Base-by-base conservation (phyloP, 2,113 vertebrate genomes). In the Sinocyclocheilus grahami region DNA sequence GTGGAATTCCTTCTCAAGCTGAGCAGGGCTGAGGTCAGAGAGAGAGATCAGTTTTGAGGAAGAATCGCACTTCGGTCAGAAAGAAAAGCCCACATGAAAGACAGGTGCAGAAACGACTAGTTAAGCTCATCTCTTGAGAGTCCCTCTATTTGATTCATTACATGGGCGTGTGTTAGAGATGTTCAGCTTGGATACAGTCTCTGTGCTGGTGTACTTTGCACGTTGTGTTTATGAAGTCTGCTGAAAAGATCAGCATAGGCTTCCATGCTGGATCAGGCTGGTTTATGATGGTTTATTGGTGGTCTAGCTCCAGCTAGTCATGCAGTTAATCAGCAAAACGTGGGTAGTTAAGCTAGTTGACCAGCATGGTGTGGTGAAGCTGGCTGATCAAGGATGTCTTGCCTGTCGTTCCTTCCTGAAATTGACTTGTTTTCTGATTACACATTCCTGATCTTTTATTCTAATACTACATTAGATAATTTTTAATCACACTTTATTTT, bases 171-270 rank as follows among this genome's bases (percentile, higher is more conserved):
- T 20, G 79, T 62, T 18, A 81, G 39, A 55, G 9, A 60, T 30
- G 67, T 79, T 71, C 3, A 72, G 46, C 62, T 48, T 7, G 33
- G 55, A 84, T 65, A 18, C 13, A 82, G 69, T n/a, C 6, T 78
- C 9, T 10, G n/a, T 11, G 7, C 51, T 1, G 67, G 33, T 53
- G 18, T 62, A 14, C 51, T 81, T 58, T 82, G 33, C 18, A 5
- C 33, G 20, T 33, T 65, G 10, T 72, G 11, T 94, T 96, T 77
- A 69, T 82, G n/a, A 24, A 78, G 2, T 12, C 51, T 74, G 7
- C 75, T 53, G 46, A 78, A 53, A 30, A 20, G 13, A 76, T 6
- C 16, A 72, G 30, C 5, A 9, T 76, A 13, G 24, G 30, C 55
- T 55, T 55, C 2, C 42, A 77, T 27, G n/a, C n/a, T 53, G 46